These are phyloP conservation scores for Drosophila infuscata DNA, from an alignment of 2,888 invertebrate species.

Conservation along the genomic window DNA sequence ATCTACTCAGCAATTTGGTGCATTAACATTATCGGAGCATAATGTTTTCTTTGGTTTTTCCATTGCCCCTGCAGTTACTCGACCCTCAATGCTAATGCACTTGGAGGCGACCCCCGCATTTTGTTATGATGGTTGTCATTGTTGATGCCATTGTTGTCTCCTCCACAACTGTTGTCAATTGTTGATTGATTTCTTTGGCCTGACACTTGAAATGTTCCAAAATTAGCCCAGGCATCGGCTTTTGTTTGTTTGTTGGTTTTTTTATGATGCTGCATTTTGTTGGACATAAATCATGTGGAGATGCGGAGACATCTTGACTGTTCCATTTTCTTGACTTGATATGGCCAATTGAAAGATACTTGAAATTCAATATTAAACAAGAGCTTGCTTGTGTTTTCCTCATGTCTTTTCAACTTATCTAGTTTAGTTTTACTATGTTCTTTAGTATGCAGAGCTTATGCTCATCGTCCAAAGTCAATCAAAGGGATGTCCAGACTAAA, in stretches of 20 bases:
- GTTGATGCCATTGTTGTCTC: slow-evolving; percentile 29
- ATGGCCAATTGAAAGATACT: slow-evolving; percentile 19
- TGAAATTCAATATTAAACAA: slow-evolving; percentile 13
- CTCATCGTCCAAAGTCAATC: neutral
- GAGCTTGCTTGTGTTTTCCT: neutral
- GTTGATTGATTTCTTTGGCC: slow-evolving; percentile 70
- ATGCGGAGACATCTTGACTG: slow-evolving; percentile 1
- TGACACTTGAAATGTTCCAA: slow-evolving; percentile 61
- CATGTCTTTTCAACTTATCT: no score
- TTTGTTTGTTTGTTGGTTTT: slow-evolving; percentile 14
- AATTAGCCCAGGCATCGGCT: slow-evolving; percentile 51
- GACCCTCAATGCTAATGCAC: slow-evolving; percentile 51
- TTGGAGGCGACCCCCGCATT: slow-evolving; percentile 53
- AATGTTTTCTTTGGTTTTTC: slow-evolving; percentile 22
- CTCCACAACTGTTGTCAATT: slow-evolving; percentile 65
- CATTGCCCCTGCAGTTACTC: slow-evolving; percentile 20
- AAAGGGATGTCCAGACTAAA: neutral
- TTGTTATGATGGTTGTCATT: slow-evolving; percentile 18
- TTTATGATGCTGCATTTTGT: slow-evolving; percentile 46
- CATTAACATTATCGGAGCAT: slow-evolving; percentile 58
- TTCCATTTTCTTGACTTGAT: slow-evolving; percentile 3
- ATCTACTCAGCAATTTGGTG: slow-evolving; percentile 50
- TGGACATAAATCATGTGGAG: slow-evolving; percentile 39
- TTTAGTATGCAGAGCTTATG: neutral
- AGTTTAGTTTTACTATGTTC: neutral